Evolutionary conservation across 1,140 invertebrate genomes (phyloP), one percentile per base, ranked within the genome.

Genomic region (Zelostemma sp.): DNA sequence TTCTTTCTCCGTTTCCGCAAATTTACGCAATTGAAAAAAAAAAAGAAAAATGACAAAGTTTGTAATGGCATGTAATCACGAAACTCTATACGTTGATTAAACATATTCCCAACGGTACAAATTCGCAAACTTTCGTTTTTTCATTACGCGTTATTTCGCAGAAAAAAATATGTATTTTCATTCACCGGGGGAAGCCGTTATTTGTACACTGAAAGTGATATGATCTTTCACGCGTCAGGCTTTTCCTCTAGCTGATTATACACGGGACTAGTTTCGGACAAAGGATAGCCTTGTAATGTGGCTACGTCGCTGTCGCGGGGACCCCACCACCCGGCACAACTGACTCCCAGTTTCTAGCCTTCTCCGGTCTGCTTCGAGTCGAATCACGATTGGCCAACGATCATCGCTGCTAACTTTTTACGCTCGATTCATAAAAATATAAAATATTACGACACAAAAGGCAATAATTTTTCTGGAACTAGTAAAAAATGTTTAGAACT

Each of bases 271-370:
- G 77, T 81, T 81, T 82, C 72, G 78, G 78, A 82, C 78, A 82
- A 82, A 81, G 78, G 73, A 78, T 78, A 79, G 78, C 80, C 80
- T 81, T 80, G 78, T 78, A 41, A 60, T 64, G 64, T 63, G 60
- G 62, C 48, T 63, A 63, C 68, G 66, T 62, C 40, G 51, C 51
- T 25, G 48, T 15, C 48, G 41, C 35, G 47, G 62, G 41, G 69
- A 72, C 70, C 78, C 76, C 73, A 74, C 75, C 68, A 75, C 35
- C 48, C 58, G 46, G 47, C 51, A 50, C 65, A 35, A 61, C 65
- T 60, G 63, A 71, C 64, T 71, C 62, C 72, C 75, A 74, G 78
- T 78, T 79, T 69, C 79, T 75, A 77, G 73, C 70, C 46, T 72
- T 75, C 73, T 73, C 61, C 25, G 62, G 58, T 69, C 61, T 63